These are phyloP conservation scores for Aeoliscus strigatus DNA, from an alignment of 2,797 vertebrate species.

Conservation along the genomic window DNA sequence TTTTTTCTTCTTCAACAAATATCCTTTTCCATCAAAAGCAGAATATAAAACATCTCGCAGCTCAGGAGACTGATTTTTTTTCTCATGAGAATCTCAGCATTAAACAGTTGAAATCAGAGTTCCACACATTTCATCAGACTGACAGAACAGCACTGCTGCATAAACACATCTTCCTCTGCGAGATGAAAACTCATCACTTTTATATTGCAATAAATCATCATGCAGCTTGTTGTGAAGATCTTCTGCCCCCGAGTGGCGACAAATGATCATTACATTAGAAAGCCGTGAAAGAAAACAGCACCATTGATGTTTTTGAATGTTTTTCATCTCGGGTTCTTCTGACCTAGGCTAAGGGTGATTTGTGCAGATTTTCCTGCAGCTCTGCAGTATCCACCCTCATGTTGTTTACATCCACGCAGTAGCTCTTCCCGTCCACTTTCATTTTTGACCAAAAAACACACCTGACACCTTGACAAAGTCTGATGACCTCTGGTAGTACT, in stretches of 20 bases:
- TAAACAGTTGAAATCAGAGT: constrained; percentile 4
- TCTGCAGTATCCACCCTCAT: constrained; percentile 7
- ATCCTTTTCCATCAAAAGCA: too few relatives aligned
- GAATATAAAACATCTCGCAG: too few relatives aligned
- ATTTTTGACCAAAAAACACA: too few relatives aligned
- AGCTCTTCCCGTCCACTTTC: background rate
- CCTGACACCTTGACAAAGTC: constrained; percentile 13
- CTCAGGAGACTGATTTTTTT: background rate
- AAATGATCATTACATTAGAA: constrained; percentile 31
- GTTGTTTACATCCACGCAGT: constrained; percentile 3
- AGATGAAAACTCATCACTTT: too few relatives aligned
- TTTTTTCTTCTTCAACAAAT: too few relatives aligned
- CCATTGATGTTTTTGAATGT: constrained; percentile 1
- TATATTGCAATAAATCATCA: background rate
- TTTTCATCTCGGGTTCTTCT: constrained; percentile 23
- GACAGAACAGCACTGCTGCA: background rate
- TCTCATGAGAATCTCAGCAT: background rate
- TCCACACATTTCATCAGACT: background rate
- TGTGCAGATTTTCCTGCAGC: constrained; percentile 15
- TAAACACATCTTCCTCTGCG: background rate
- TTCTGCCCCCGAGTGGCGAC: constrained; percentile 12
- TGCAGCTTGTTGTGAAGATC: background rate
- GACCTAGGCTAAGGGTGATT: constrained; percentile 29
- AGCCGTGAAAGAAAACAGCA: background rate
- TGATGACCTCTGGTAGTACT: constrained; percentile 52